Evolutionary conservation across 2,888 invertebrate species (phyloP), one percentile per base, ranked within the genome.

Genomic region (Agrotis clavis): DNA sequence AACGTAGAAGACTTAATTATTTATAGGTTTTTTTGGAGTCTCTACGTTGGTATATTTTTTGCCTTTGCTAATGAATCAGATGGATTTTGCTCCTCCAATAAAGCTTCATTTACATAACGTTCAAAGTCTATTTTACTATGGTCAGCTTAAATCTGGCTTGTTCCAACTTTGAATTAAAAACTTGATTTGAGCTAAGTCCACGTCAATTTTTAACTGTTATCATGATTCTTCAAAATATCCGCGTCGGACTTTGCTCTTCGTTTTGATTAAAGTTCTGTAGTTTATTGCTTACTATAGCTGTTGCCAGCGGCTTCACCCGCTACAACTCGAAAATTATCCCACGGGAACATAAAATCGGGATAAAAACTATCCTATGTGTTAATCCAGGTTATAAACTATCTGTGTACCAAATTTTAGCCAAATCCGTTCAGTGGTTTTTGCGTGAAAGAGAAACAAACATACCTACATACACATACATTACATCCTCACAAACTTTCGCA

Each of bases 1-100:
- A 41, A 41, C 41, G 41, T 41, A 35, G n/a, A 53, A 48, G 19
- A 57, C 47, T 53, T 65, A 53, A 64, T 71, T 18, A 77, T 64
- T 63, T 30, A 69, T 63, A 25, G 14, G 4, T 16, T 35, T 41
- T 21, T 59, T 41, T 45, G 14, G 30, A 35, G 19, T 48, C 9
- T 60, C 21, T 7, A 16, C 0, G 45, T 18, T 6, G 0, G 1
- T 45, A 4, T 1, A 19, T 41, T 62, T 51, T 66, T 57, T 51
- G 30, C 30, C 18, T 14, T 35, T 11, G 7, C 0, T 14, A 54
- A 41, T 48, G 13, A 0, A 54, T 18, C n/a, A 1, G n/a, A 2
- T 13, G 7, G 14, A 63, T 19, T 73, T 30, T 54, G 16, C 16
- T 11, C n/a, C 6, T 53, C 1, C 9, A 19, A 19, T 13, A 50